A percentile compares a stretch with the other conserved stretches of the same genome.
phyloP scores from a whole-genome alignment of 2,113 vertebrate genomes.

The Chloebia gouldiae region DNA sequence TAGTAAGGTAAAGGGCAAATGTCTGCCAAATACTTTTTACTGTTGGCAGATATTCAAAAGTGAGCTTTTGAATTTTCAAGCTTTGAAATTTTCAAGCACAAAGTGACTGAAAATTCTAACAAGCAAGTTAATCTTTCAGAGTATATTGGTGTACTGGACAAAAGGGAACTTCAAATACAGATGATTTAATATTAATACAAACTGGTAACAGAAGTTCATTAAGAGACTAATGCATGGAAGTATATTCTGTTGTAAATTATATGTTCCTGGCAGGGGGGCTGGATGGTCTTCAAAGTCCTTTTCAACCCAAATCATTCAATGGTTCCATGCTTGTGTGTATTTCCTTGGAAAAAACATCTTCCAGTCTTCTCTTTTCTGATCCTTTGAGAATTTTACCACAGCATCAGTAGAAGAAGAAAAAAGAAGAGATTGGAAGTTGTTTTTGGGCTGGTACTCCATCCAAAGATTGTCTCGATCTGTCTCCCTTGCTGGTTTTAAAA shows the following conservation, averaged over 20 bases:
- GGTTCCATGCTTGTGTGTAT: background rate
- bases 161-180: background rate
- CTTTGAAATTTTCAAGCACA: background rate
- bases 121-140: background rate
- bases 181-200: background rate
- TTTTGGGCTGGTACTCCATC: background rate
- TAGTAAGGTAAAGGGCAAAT: background rate
- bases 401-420: background rate
- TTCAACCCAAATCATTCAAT: background rate
- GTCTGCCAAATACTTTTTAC: background rate
- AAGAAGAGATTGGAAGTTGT: background rate
- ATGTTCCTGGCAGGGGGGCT: background rate
- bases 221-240: background rate
- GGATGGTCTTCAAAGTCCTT: background rate
- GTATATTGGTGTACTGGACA: fast-evolving
- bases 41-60: background rate
- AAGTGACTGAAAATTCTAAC: background rate
- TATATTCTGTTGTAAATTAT: background rate
- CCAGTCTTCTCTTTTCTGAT: background rate
- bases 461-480: background rate
- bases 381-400: background rate
- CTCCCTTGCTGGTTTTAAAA: background rate
- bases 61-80: background rate
- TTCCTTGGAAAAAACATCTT: background rate
- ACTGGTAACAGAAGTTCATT: background rate